Conservation (phyloP, 1,140 invertebrate species). For the Zaprionus taronus region DNA sequence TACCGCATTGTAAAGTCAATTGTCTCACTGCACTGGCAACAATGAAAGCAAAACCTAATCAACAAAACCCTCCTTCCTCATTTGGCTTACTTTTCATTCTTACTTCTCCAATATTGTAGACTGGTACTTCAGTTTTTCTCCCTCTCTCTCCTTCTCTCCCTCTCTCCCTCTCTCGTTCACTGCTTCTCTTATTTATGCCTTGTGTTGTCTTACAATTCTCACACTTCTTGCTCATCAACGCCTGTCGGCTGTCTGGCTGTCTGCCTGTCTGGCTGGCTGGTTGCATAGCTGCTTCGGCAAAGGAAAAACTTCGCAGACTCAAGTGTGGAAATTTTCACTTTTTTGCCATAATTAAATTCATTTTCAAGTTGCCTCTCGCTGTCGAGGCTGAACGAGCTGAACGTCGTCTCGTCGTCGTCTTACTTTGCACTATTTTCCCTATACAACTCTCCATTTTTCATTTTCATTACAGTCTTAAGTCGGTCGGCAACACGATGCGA, state of each 20-base stretch:
- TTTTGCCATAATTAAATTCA: conserved; percentile 82
- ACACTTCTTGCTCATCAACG: conserved; percentile 75
- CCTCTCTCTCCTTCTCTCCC: background rate
- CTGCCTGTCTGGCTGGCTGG: background rate
- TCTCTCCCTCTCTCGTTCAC: conserved; percentile 30
- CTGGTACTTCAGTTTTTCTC: conserved; percentile 52
- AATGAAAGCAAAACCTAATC: conserved; percentile 37
- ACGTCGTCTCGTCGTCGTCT: background rate
- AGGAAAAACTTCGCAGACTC: conserved; percentile 72
- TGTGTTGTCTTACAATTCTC: conserved; percentile 77
- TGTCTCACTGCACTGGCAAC: conserved; percentile 31
- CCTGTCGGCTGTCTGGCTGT: conserved; percentile 8
- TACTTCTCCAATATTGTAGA: conserved; percentile 46
- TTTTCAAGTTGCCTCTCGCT: conserved; percentile 73
- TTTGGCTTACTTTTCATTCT: conserved; percentile 41
- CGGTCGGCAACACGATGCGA: conserved; percentile 32
- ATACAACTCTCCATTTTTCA: conserved; percentile 78
- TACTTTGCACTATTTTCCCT: conserved; percentile 63
- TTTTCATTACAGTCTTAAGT: conserved; percentile 76
- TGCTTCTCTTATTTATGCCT: conserved; percentile 66
- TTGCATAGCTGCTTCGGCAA: conserved; percentile 1
- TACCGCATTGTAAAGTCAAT: conserved; percentile 65
- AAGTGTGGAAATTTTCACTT: conserved; percentile 83
- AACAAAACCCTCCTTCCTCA: background rate
- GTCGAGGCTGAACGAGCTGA: conserved; percentile 8